phyloP scores from a whole-genome alignment of 2,113 vertebrate species.

The Ranitomeya variabilis region DNA sequence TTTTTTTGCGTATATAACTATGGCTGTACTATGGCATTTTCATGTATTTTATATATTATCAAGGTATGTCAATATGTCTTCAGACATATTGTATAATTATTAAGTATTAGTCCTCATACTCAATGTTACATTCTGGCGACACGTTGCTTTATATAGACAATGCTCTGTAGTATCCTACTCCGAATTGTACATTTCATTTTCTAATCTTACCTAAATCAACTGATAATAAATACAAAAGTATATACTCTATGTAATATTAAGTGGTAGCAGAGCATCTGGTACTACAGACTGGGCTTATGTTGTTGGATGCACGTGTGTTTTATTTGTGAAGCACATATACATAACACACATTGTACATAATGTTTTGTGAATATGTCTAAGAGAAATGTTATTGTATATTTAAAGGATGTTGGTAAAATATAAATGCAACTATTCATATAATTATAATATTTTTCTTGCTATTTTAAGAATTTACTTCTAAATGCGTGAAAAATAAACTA shows the following conservation, averaged over 20 bases:
- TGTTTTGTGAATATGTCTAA: background rate
- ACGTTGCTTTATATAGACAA: too few relatives aligned
- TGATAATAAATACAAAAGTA: too few relatives aligned
- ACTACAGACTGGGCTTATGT: background rate
- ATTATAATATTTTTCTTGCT: background rate
- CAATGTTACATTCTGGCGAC: background rate
- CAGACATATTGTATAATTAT: background rate
- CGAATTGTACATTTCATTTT: too few relatives aligned
- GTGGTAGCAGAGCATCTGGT: background rate
- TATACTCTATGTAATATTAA: too few relatives aligned
- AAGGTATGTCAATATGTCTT: background rate
- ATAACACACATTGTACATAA: background rate
- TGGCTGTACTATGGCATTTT: background rate
- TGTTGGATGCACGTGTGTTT: background rate
- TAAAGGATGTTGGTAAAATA: background rate
- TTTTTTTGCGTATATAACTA: background rate
- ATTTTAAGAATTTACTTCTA: background rate
- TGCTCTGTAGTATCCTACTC: too few relatives aligned
- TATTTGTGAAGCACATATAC: background rate
- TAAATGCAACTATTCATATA: background rate
- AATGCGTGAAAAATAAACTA: background rate
- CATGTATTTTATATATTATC: background rate
- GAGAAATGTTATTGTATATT: background rate
- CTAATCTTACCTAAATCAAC: too few relatives aligned
- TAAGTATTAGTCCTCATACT: background rate